A percentile compares a stretch with the other conserved stretches of the same genome.
phyloP scores from a whole-genome alignment of 2,888 invertebrate species.

The Andrena haemorrhoa region DNA sequence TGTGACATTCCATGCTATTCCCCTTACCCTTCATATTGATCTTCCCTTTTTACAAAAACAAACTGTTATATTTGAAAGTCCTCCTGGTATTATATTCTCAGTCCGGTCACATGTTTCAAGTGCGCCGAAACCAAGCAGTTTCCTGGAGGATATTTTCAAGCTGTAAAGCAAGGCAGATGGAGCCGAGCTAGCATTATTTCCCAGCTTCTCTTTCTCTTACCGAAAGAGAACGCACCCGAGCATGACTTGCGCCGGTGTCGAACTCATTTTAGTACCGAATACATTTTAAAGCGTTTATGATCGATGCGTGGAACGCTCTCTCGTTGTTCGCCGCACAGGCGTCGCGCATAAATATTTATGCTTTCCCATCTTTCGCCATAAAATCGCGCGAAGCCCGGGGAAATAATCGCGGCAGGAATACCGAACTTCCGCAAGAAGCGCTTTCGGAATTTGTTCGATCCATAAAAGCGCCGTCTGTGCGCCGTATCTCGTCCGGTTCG shows the following conservation, averaged over 20 bases:
- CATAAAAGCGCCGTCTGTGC: neutral
- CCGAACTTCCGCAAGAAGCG: neutral
- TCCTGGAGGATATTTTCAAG: neutral
- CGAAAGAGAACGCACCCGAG: neutral
- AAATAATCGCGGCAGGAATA: constrained; percentile 35
- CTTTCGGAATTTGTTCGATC: constrained; percentile 25
- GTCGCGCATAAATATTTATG: constrained; percentile 51
- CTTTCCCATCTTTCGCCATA: neutral
- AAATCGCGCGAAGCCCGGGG: constrained; percentile 15
- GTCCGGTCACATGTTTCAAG: neutral
- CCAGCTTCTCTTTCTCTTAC: neutral
- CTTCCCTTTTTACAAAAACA: too few species aligned
- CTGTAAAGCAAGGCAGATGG: neutral
- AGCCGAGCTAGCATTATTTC: neutral
- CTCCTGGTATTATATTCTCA: neutral
- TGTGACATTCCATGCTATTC: too few species aligned
- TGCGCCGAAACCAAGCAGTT: neutral
- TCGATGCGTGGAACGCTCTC: constrained; percentile 40
- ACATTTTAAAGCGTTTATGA: constrained; percentile 37
- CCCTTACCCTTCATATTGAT: too few species aligned
- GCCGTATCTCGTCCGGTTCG: neutral
- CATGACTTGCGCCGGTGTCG: constrained; percentile 6
- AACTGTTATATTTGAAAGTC: neutral
- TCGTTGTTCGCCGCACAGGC: constrained; percentile 18
- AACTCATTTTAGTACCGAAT: neutral